phyloP scores from a whole-genome alignment of 2,888 invertebrate genomes.

The Cryptocephalus primarius region DNA sequence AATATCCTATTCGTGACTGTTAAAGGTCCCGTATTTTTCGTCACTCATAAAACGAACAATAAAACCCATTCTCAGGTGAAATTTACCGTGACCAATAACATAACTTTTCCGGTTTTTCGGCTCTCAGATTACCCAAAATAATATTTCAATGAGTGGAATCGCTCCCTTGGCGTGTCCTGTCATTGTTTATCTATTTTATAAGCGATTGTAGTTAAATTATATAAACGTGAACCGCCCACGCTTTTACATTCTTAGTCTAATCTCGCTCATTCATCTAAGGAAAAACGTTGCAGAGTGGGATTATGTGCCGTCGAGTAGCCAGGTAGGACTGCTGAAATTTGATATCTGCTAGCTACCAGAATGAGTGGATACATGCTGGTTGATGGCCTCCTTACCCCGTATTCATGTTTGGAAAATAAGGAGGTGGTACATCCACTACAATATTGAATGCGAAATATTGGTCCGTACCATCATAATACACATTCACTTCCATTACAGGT shows the following conservation, averaged over 20 bases:
- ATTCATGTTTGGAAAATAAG: no score
- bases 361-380: neutral
- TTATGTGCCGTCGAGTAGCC: neutral
- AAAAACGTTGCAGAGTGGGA: neutral
- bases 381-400: no score
- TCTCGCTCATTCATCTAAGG: constrained; percentile 4
- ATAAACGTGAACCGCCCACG: neutral
- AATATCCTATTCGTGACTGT: no score
- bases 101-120: neutral
- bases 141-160: constrained; percentile 5
- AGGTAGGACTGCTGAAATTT: constrained; percentile 1
- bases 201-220: constrained; percentile 8
- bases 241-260: constrained; percentile 1
- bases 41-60: no score
- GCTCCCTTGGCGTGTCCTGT: constrained; percentile 2
- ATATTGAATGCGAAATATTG: no score
- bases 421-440: no score
- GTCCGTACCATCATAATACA: no score
- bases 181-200: constrained; percentile 9
- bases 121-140: constrained; percentile 5
- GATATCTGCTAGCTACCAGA: constrained; percentile 2
- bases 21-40: no score
- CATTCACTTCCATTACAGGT: no score
- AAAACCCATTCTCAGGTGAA: no score
- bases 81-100: neutral